Base-by-base conservation (phyloP, 1,140 invertebrate genomes). In the Drosophila oshimai region DNA sequence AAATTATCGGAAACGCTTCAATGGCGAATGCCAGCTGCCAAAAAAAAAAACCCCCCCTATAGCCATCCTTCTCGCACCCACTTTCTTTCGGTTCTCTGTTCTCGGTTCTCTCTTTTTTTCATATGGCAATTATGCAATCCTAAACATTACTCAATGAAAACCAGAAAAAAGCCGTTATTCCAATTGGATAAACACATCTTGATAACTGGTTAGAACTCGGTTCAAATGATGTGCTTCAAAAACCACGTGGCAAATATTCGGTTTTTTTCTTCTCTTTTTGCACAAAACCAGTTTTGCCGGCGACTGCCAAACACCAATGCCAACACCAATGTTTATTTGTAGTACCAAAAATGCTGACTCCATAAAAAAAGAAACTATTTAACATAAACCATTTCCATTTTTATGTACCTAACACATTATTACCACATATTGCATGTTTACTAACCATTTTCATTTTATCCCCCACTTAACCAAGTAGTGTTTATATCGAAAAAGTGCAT, bases 1-100 rank as follows among this genome's bases (percentile, higher is more conserved):
- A 84, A 74, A 68, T 74, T 88, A 88, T 44, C 57, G 55, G 34
- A 42, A 54, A 75, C 61, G 77, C 67, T 81, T 65, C 47, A 60
- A 70, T 50, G 49, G 46, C 60, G 71, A 84, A 84, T 64, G 62
- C 74, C 31, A 28, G 15, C 18, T 44, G 54, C 58, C 37, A 60
- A 62, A 61, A 58, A 26, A 42, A n/a, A n/a, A n/a, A n/a, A n/a
- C n/a, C n/a, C n/a, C 58, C 53, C 1, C 33, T 62, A 62, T 64
- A 31, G 57, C 41, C 42, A 64, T 65, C 61, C 29, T 9, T 4
- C 42, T 65, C 33, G 7, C 62, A 41, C 62, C 13, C 20, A 26
- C 20, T 57, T 51, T 37, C 41, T 28, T 34, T 37, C n/a, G n/a
- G n/a, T n/a, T n/a, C n/a, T 55, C 42, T 45, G 41, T 36, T 42